Evolutionary conservation across 1,140 invertebrate species (phyloP), one percentile per base, ranked within the genome.

Genomic region (Bombyx mori): DNA sequence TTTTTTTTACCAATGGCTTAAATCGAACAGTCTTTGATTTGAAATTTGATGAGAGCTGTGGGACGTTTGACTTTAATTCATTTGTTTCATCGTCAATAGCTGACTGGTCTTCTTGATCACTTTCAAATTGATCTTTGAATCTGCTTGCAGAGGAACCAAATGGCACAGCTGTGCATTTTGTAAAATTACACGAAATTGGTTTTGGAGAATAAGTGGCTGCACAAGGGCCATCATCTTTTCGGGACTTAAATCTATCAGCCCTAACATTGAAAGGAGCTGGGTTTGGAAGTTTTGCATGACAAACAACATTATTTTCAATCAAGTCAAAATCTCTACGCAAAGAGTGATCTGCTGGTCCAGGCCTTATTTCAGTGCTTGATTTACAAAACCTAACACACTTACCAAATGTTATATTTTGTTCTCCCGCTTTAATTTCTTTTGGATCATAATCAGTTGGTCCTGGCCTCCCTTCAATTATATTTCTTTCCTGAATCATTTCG

Each of bases 241-340:
- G 62, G 8, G 57, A 61, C 48, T 71, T 82, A 63, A 84, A 79
- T 60, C 82, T 71, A 10, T 60, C 12, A 10, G 62, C 71, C 59
- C 77, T 82, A 7, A 63, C 50, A 42, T 77, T 75, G 66, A 86
- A 86, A 57, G 61, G 64, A 46, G 75, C 65, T 22, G 62, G 63
- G 42, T 52, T 47, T 46, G 70, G 73, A 45, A 86, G 59, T 10
- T 54, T 67, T 18, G 68, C 71, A 54, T 66, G 69, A 56, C 75
- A 77, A 9, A 49, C 22, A 50, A 57, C 67, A 42, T 55, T 8
- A 6, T 66, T 62, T 43, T 69, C 50, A 18, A 57, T 56, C 51
- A 51, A 48, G 52, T 82, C 78, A 64, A 83, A 86, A 58, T 71
- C 66, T 61, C 80, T 59, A 68, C 74, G 77, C 18, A 86, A 22